Evolutionary conservation across 2,888 invertebrate genomes (phyloP).

Genomic region (Choristoneura rosaceana): DNA sequence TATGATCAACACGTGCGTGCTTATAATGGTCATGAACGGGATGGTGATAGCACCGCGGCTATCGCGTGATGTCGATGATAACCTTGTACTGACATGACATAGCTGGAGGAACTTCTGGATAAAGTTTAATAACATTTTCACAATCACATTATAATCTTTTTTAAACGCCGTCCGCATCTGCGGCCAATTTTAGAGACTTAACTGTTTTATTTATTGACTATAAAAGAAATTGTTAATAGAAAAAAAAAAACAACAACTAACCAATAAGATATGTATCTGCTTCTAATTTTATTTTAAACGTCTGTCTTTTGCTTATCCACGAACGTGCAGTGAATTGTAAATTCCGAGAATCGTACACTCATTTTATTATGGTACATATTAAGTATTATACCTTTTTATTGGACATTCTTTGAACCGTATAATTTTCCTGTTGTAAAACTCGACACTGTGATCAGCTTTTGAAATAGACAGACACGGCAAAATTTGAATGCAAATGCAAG

Average conservation of each 20-base stretch:
- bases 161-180: neutral
- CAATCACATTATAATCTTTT: conserved; percentile 1
- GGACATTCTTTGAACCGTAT: conserved; percentile 4
- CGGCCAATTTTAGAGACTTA: neutral
- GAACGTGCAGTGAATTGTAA: no score
- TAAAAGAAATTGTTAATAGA: neutral
- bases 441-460: conserved; percentile 1
- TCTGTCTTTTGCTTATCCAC: neutral
- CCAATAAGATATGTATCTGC: neutral
- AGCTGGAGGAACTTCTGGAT: conserved; percentile 4
- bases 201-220: neutral
- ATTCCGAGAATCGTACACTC: neutral
- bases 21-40: neutral
- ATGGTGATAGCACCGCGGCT: conserved; percentile 2
- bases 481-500: conserved; percentile 10
- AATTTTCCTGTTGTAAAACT: neutral
- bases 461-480: neutral
- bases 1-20: neutral
- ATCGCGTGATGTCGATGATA: conserved; percentile 22
- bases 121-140: neutral
- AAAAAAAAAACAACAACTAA: neutral
- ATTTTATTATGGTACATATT: neutral
- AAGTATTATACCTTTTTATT: neutral
- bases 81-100: conserved; percentile 12
- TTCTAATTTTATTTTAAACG: neutral